Conservation (phyloP, 2,888 invertebrate species). For the Deilephila elpenor region DNA sequence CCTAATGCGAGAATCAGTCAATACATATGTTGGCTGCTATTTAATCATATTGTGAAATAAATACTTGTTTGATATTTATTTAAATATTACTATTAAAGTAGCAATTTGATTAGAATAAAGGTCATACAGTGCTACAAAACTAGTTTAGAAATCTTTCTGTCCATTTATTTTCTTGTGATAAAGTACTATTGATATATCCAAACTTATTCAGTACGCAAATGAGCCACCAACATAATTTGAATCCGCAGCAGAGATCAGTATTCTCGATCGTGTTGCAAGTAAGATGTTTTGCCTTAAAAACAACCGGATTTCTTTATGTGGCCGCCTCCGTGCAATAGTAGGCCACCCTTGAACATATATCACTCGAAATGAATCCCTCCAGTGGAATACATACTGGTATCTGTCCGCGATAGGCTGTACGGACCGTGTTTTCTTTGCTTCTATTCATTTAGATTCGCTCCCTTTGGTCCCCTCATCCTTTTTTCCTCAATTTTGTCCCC, state of each 20-base stretch:
- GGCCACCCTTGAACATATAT: slow-evolving; percentile 55
- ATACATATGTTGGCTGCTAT: no score
- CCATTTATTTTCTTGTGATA: neutral
- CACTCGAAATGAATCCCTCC: slow-evolving; percentile 59
- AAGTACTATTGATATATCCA: no score
- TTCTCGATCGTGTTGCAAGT: neutral
- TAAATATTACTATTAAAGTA: no score
- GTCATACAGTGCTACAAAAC: no score
- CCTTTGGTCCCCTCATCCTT: slow-evolving; percentile 58
- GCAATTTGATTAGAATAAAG: no score
- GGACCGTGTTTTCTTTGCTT: slow-evolving; percentile 58
- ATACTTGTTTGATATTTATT: no score
- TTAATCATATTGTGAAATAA: no score
- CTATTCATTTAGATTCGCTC: slow-evolving; percentile 65
- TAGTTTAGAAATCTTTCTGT: no score
- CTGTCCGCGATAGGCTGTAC: slow-evolving; percentile 60
- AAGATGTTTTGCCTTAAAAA: slow-evolving; percentile 10
- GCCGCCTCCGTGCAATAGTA: slow-evolving; percentile 33
- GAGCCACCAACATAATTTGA: neutral
- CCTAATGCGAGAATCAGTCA: no score
- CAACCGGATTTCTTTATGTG: slow-evolving; percentile 33
- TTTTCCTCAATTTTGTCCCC: slow-evolving; percentile 56
- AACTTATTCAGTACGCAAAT: neutral
- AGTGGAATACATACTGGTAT: slow-evolving; percentile 56
- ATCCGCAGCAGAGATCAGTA: neutral